These are phyloP conservation scores for Antheraea pernyi DNA, from an alignment of 1,140 invertebrate species.

Conservation along the genomic window DNA sequence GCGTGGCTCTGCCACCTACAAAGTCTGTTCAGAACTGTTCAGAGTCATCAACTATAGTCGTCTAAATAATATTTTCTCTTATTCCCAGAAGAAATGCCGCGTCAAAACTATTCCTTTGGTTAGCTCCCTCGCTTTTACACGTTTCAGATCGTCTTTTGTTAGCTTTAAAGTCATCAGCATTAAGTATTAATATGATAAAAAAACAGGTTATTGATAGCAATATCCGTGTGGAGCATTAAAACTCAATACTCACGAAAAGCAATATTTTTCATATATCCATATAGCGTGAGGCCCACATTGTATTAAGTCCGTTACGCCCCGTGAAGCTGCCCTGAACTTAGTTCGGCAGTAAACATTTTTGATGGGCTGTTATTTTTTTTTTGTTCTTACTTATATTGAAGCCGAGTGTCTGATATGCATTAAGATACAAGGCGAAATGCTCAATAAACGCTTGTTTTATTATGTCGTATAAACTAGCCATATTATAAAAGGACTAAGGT, in stretches of 20 bases:
- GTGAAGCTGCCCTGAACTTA: slow-evolving; percentile 4
- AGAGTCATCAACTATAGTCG: no score
- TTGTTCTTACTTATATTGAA: slow-evolving; percentile 20
- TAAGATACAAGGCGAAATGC: slow-evolving; percentile 25
- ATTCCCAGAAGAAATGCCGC: no score
- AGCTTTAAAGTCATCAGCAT: neutral
- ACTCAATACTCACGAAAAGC: neutral
- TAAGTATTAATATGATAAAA: neutral
- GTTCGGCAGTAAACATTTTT: slow-evolving; percentile 24
- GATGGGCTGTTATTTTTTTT: slow-evolving; percentile 10
- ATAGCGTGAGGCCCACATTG: neutral
- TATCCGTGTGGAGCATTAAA: neutral
- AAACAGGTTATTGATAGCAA: neutral
- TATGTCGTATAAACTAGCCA: neutral
- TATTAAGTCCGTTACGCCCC: slow-evolving; percentile 8
- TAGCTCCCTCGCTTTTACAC: no score
- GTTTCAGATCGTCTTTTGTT: neutral
- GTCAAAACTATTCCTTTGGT: no score
- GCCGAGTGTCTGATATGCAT: slow-evolving; percentile 15
- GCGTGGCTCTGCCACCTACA: no score
- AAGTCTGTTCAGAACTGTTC: no score
- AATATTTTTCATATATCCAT: neutral
- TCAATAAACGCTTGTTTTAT: slow-evolving; percentile 22
- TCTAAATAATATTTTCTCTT: no score
- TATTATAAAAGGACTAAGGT: neutral